Percentiles rank a stretch among this genome's conserved stretches.
phyloP scores from a whole-genome alignment of 1,140 invertebrate species.

The Neodiprion lecontei region DNA sequence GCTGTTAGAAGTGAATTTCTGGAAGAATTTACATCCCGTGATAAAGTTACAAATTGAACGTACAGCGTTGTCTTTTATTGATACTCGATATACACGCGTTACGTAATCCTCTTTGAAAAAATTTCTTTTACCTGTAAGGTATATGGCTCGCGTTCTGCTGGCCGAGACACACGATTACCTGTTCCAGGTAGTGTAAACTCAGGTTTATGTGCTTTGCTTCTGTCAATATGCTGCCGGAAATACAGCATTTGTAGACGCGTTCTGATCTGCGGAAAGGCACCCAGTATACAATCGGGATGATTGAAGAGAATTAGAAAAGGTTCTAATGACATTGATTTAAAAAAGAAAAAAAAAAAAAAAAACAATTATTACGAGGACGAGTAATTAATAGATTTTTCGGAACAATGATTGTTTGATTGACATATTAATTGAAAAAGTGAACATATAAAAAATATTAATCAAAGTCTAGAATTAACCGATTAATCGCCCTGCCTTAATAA shows the following conservation, averaged over 20 bases:
- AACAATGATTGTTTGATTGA: too few relatives aligned
- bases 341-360: too few relatives aligned
- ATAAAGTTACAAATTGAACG: slow-evolving; percentile 22
- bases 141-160: slow-evolving; percentile 67
- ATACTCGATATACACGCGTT: not conserved
- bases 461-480: too few relatives aligned
- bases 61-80: slow-evolving; percentile 12
- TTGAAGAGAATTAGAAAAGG: too few relatives aligned
- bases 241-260: slow-evolving; percentile 56
- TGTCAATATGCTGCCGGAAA: slow-evolving; percentile 62
- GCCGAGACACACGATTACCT: slow-evolving; percentile 71
- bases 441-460: too few relatives aligned
- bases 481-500: too few relatives aligned
- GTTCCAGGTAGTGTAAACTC: slow-evolving; percentile 73
- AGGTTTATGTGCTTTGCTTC: slow-evolving; percentile 74
- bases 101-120: not conserved
- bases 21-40: slow-evolving; percentile 18
- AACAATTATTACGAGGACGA: too few relatives aligned
- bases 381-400: too few relatives aligned
- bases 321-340: too few relatives aligned
- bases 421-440: too few relatives aligned
- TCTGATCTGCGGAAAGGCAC: slow-evolving; percentile 52
- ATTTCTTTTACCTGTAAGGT: slow-evolving; percentile 62
- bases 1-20: slow-evolving; percentile 72
- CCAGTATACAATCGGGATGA: not conserved